These are phyloP conservation scores for Rhinophrynus dorsalis DNA, from an alignment of 2,797 vertebrate species.

Conservation along the genomic window DNA sequence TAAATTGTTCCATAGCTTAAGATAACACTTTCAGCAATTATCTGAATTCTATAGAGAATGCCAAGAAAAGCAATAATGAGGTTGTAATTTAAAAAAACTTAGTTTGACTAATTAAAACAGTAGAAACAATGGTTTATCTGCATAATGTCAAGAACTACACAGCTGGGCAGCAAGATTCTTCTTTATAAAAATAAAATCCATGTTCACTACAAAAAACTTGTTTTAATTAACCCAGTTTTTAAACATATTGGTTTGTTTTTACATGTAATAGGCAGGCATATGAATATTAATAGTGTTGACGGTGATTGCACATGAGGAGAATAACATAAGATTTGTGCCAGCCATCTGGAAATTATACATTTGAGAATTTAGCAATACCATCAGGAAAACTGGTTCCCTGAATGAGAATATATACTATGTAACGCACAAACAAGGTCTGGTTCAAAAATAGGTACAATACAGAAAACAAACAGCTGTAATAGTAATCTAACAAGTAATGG, in stretches of 20 bases:
- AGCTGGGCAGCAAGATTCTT: constrained; percentile 1
- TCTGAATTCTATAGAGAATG: background rate
- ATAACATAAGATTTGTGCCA: background rate
- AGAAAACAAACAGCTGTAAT: no score
- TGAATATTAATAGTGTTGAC: constrained; percentile 5
- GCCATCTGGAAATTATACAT: constrained; percentile 1
- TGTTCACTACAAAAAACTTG: background rate
- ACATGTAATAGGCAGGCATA: background rate
- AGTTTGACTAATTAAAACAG: constrained; percentile 4
- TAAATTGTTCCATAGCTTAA: background rate
- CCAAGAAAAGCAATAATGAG: constrained; percentile 1
- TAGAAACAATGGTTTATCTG: constrained; percentile 10
- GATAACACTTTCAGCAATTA: background rate
- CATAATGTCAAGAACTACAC: background rate
- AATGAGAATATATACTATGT: background rate
- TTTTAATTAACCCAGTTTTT: background rate
- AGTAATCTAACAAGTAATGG: no score
- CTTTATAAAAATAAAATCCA: background rate
- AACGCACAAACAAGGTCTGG: no score
- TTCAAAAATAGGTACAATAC: no score
- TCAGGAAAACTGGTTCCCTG: background rate
- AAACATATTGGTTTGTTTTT: background rate
- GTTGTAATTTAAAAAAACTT: background rate
- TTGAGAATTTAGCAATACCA: background rate
- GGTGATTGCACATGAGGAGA: background rate